Conservation (phyloP, 2,113 vertebrate genomes). For the Zosterops japonicus region DNA sequence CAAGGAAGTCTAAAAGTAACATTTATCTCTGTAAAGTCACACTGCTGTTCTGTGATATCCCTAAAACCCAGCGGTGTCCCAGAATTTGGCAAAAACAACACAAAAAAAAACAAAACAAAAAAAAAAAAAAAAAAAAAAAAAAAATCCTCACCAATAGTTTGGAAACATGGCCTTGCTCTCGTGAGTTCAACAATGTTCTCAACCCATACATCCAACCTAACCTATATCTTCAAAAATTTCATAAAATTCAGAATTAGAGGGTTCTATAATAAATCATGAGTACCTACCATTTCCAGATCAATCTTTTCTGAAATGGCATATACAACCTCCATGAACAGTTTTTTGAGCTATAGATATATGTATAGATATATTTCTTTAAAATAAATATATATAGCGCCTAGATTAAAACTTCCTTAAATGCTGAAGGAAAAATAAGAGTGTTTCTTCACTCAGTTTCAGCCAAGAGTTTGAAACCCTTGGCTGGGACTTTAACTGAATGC, state of each 20-base stretch:
- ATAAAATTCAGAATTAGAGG: background rate
- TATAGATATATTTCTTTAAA: no score
- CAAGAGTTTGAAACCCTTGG: background rate
- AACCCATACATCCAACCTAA: background rate
- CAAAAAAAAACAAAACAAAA: background rate
- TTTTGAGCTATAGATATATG: background rate
- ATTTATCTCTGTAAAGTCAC: background rate
- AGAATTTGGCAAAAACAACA: background rate
- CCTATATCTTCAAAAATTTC: background rate
- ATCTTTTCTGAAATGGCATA: background rate
- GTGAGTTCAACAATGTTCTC: background rate
- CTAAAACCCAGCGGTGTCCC: background rate
- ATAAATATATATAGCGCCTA: background rate
- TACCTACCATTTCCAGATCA: background rate
- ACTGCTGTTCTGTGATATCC: background rate
- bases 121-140: background rate
- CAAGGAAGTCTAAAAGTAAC: background rate
- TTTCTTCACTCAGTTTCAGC: background rate
- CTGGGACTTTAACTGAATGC: background rate
- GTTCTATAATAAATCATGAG: rapidly evolving
- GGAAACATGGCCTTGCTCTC: background rate
- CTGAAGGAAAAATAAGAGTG: rapidly evolving
- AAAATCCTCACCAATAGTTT: background rate
- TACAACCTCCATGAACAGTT: background rate
- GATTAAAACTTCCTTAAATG: background rate